Base-by-base conservation (phyloP, 2,888 invertebrate species). In the Xylota sylvarum region DNA sequence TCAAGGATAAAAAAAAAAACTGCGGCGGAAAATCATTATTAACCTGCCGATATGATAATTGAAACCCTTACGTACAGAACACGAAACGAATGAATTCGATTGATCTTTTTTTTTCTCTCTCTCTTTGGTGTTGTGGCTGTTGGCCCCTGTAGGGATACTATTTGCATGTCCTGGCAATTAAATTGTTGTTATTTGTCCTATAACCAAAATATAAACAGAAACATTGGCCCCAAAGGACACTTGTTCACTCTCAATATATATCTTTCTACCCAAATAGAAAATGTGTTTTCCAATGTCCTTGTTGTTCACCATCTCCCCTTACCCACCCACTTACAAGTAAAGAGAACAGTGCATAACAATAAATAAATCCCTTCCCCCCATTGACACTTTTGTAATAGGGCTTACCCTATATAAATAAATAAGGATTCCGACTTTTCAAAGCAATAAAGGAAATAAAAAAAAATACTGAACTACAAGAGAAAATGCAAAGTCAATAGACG, bases 321-420 rank as follows among this genome's bases (percentile, higher is more conserved):
- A n/a, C n/a, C n/a, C n/a, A n/a, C 46, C 9, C 55, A 17, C 23
- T 17, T 5, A 9, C 17, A 27, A 19, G 32, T 43, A 55, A 23
- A 62, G 69, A 46, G 27, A 78, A 74, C 50, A 65, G 64, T 85
- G 81, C 76, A 84, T 65, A 80, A 58, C 80, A 81, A 81, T 85
- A 85, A 81, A 81, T 81, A 85, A 67, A 72, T 85, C 58, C 58
- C 60, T 69, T 77, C 37, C 46, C 67, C 80, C 81, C 60, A 85
- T 81, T 81, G 85, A 76, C 85, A 85, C 81, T 81, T 85, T 55
- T 85, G 81, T 85, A 85, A 85, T 85, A 81, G 81, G 76, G 35
- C 76, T 72, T 76, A 76, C 58, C 74, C 65, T 43, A 64, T 43
- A 80, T 65, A 80, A 80, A 76, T 80, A 85, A 80, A 80, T 73